These are phyloP conservation scores for Ancistrus triradiatus DNA, from an alignment of 2,113 vertebrate species.

Conservation along the genomic window DNA sequence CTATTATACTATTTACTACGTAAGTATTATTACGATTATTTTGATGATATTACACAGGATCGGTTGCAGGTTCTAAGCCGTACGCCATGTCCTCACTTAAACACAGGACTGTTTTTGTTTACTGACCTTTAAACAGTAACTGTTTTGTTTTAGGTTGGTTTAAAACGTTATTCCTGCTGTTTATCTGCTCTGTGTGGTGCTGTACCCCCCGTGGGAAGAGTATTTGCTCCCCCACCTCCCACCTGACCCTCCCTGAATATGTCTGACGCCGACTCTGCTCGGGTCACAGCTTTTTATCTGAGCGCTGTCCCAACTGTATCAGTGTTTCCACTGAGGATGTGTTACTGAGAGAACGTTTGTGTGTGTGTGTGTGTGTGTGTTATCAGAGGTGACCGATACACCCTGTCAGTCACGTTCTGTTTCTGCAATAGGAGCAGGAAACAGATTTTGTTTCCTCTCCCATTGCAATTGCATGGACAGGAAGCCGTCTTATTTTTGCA, in stretches of 20 bases:
- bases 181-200: too few relatives aligned
- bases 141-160: too few relatives aligned
- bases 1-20: too few relatives aligned
- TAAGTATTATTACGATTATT: too few relatives aligned
- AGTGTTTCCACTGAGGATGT: conserved; percentile 65
- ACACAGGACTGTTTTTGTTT: too few relatives aligned
- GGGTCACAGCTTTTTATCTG: conserved; percentile 26
- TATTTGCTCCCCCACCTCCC: too few relatives aligned
- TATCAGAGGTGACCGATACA: conserved; percentile 13
- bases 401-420: conserved; percentile 30
- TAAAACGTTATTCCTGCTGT: too few relatives aligned
- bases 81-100: too few relatives aligned
- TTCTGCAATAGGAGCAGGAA: conserved; percentile 46
- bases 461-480: conserved; percentile 50
- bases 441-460: conserved; percentile 54
- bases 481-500: conserved; percentile 53
- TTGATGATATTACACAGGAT: too few relatives aligned
- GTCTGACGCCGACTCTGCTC: conserved; percentile 3
- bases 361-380: not conserved
- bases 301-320: conserved; percentile 21
- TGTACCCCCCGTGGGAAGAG: too few relatives aligned
- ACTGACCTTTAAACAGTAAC: too few relatives aligned
- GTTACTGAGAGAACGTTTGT: conserved; percentile 45
- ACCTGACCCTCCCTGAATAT: conserved; percentile 11
- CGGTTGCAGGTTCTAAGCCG: too few relatives aligned